Percentiles rank a stretch among this genome's conserved stretches.
These are phyloP conservation scores for Astropecten irregularis DNA, from an alignment of 53 echinoderm and acorn worm species.

Conservation along the genomic window DNA sequence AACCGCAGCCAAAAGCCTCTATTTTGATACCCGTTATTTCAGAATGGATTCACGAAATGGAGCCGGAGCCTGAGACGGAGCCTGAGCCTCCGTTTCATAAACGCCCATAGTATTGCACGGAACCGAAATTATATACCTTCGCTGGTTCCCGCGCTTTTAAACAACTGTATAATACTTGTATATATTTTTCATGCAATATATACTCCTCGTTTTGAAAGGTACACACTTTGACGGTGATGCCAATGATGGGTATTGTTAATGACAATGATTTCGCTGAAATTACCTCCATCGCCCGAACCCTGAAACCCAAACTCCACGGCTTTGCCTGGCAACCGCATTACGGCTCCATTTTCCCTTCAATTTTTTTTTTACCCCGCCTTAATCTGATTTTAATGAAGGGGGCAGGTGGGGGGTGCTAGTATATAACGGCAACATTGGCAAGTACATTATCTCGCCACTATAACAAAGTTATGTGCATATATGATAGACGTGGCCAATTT, in stretches of 20 bases:
- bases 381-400: conserved; percentile 29
- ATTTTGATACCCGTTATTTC: too few species aligned
- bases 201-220: too few species aligned
- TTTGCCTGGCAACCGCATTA: conserved; percentile 17
- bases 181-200: too few species aligned
- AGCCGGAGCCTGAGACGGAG: too few species aligned
- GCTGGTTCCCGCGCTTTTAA: too few species aligned
- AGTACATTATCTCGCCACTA: conserved; percentile 50
- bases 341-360: not conserved
- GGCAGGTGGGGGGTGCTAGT: conserved; percentile 46
- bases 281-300: not conserved
- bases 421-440: conserved; percentile 20
- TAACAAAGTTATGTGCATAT: conserved; percentile 58
- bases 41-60: too few species aligned
- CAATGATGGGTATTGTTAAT: not conserved
- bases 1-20: too few species aligned
- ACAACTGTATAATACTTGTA: too few species aligned
- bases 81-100: too few species aligned
- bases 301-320: not conserved
- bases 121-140: too few species aligned
- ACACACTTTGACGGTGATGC: not conserved
- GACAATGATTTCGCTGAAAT: not conserved
- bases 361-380: not conserved
- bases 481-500: conserved; percentile 67
- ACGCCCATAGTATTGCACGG: too few species aligned